Conservation (phyloP, 2,113 vertebrate genomes). For the Cryptomyrus ogoouensis region DNA sequence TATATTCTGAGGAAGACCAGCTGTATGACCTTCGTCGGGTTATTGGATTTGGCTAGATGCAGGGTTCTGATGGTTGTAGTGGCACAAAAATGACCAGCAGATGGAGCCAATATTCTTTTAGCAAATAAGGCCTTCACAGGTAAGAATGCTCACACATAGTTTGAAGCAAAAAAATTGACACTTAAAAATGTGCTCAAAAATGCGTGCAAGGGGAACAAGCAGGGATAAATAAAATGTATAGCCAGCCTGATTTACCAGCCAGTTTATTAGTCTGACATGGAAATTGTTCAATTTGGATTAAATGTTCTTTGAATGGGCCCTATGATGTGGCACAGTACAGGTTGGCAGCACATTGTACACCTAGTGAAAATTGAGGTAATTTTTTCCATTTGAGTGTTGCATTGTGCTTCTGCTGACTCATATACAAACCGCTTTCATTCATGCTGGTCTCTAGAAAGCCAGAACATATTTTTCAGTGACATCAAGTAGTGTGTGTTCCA, state of each 20-base stretch:
- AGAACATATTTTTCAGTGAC: background rate
- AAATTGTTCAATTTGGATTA: background rate
- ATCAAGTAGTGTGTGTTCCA: background rate
- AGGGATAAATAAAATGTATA: background rate
- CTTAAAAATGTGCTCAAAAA: background rate
- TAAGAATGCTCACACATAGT: background rate
- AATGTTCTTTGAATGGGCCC: background rate
- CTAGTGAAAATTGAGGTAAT: background rate
- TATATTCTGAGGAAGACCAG: background rate
- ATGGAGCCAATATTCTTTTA: background rate
- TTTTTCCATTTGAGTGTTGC: background rate
- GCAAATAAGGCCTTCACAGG: background rate
- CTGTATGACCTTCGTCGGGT: background rate
- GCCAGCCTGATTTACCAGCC: background rate
- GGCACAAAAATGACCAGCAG: background rate
- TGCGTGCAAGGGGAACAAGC: background rate
- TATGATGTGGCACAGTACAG: background rate
- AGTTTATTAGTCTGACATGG: background rate
- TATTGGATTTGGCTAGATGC: background rate
- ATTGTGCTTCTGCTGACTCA: background rate
- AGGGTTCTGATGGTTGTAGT: background rate
- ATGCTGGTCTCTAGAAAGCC: background rate
- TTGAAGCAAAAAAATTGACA: background rate
- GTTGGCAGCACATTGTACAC: background rate
- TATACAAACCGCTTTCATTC: background rate